Evolutionary conservation across 2,888 invertebrate species (phyloP).

Genomic region (Ptilodon capucinus): DNA sequence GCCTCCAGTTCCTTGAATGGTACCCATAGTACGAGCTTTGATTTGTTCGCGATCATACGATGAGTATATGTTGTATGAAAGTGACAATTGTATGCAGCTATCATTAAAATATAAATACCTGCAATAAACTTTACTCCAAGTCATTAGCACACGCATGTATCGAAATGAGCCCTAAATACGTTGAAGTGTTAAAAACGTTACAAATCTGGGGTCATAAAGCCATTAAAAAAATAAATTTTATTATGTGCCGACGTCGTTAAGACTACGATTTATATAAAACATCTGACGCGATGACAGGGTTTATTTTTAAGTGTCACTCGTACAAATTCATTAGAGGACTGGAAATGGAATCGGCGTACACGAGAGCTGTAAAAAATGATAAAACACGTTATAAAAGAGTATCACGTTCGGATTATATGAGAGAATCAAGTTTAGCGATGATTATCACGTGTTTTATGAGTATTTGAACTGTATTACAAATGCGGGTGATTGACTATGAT

Average conservation of each 20-base stretch:
- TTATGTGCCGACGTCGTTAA: constrained; percentile 67
- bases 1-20: too few relatives aligned
- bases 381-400: constrained; percentile 31
- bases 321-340: constrained; percentile 57
- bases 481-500: neutral
- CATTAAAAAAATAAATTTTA: constrained; percentile 68
- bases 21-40: too few relatives aligned
- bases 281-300: constrained; percentile 62
- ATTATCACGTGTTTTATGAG: constrained; percentile 5
- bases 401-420: constrained; percentile 22
- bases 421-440: constrained; percentile 10
- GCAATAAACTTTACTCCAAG: constrained; percentile 40
- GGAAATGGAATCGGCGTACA: constrained; percentile 19
- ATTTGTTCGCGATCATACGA: too few relatives aligned
- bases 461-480: neutral
- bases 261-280: constrained; percentile 66
- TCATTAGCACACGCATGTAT: constrained; percentile 39
- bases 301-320: constrained; percentile 56
- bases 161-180: constrained; percentile 45
- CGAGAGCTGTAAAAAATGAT: constrained; percentile 42
- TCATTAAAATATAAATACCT: neutral
- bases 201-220: constrained; percentile 54
- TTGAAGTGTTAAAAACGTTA: constrained; percentile 54
- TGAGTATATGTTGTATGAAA: too few relatives aligned
- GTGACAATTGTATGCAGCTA: neutral